These are phyloP conservation scores for Lycaon pictus DNA, from an alignment of 2,113 vertebrate species.

Conservation along the genomic window DNA sequence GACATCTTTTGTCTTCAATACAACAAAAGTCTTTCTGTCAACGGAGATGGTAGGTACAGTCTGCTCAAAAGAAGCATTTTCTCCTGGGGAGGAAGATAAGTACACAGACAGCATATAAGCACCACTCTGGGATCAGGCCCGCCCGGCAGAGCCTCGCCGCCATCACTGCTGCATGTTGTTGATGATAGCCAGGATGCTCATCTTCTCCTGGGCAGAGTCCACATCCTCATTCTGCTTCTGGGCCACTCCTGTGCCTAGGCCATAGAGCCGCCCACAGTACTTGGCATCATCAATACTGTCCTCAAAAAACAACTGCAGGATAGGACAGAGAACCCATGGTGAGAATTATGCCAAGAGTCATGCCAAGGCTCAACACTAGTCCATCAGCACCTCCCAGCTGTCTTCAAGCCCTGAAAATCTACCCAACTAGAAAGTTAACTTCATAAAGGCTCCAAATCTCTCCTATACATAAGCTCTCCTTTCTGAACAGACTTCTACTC, in stretches of 20 bases:
- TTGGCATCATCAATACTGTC: constrained; percentile 99
- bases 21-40: constrained; percentile 81
- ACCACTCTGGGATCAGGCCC: constrained; percentile 67
- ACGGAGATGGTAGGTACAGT: constrained; percentile 64
- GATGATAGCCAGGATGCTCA: constrained; percentile 91
- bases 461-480: background rate
- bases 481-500: background rate
- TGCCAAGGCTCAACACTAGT: background rate
- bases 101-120: constrained; percentile 69
- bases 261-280: constrained; percentile 97
- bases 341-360: background rate
- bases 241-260: constrained; percentile 96
- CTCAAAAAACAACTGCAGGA: constrained; percentile 96
- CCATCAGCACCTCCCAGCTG: background rate
- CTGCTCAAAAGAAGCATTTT: constrained; percentile 61
- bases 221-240: constrained; percentile 95
- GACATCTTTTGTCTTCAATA: constrained; percentile 82
- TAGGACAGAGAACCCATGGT: constrained; percentile 45
- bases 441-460: background rate
- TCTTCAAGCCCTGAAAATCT: background rate
- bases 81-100: background rate
- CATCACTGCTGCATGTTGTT: constrained; percentile 90
- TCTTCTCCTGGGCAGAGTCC: constrained; percentile 90
- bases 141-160: constrained; percentile 2
- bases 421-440: background rate